Evolutionary conservation across 2,888 invertebrate genomes (phyloP), one percentile per base, ranked within the genome.

Genomic region (Subacronicta megacephala): DNA sequence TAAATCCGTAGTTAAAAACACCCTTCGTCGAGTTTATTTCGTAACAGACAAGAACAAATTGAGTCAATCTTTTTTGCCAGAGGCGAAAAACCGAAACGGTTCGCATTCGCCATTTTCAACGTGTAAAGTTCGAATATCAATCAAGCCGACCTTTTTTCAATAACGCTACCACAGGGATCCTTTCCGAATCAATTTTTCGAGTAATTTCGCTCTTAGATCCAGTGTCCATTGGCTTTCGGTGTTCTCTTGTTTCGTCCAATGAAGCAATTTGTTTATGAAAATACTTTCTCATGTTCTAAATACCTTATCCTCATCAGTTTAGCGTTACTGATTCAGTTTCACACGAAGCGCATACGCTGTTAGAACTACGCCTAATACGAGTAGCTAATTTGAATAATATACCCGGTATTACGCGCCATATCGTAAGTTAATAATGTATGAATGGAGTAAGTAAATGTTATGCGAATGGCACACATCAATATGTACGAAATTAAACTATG

Each of bases 101-200:
- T 83, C 80, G 80, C 81, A 82, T 87, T 87, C 81, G 82, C 87
- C 88, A 87, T 90, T 91, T 92, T 90, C 88, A 90, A 88, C 89
- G 89, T 91, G 92, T 89, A 90, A 93, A 93, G 88, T 92, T 90
- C 85, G 87, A 88, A 87, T 92, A 93, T 93, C 90, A 93, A 93
- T 93, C 92, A 92, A 89, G 87, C 75, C 85, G 88, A 87, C 91
- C 91, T 90, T 93, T 93, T 92, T 93, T 92, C 92, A 93, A 93
- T 93, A 90, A 90, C 82, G 87, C 84, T 85, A 88, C 90, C 88
- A 83, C 87, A 85, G 84, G 83, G 83, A 84, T 88, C 80, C 81
- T 80, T 83, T 82, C 78, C 63, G 74, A 84, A 82, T 81, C 87
- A 88, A 90, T 91, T 90, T 92, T 90, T 89, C 88, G 84, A 86